These are phyloP conservation scores for Lasioglossum leucozonium DNA, from an alignment of 2,888 invertebrate species.

Conservation along the genomic window DNA sequence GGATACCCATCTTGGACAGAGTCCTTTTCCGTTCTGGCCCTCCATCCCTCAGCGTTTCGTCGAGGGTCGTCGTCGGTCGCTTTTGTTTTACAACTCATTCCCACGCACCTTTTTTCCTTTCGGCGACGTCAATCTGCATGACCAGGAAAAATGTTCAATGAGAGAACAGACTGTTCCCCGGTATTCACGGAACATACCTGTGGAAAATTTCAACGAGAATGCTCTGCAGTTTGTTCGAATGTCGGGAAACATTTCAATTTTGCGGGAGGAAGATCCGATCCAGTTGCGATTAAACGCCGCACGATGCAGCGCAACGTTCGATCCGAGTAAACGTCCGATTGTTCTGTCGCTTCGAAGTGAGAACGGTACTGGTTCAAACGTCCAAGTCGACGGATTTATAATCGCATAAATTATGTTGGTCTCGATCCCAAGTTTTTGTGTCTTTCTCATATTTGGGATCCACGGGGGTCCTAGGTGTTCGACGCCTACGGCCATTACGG, in stretches of 20 bases:
- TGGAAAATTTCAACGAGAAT: no score
- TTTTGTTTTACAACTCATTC: neutral
- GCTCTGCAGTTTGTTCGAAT: no score
- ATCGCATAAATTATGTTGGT: slow-evolving; percentile 3
- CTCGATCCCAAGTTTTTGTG: slow-evolving; percentile 1
- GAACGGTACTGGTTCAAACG: neutral
- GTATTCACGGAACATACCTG: neutral
- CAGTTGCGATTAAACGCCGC: neutral
- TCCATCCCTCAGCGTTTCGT: neutral
- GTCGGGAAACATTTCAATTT: neutral
- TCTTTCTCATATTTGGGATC: neutral
- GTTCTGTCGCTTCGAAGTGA: neutral
- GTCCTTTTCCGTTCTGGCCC: neutral
- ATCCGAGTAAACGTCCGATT: neutral
- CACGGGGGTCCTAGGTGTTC: neutral
- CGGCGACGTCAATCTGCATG: neutral
- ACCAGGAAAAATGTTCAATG: neutral
- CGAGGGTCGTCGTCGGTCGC: neutral
- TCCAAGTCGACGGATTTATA: neutral
- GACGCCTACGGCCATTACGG: neutral
- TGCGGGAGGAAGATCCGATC: no score
- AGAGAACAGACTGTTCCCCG: neutral
- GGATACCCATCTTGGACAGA: neutral
- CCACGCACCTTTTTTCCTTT: neutral
- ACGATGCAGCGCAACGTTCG: neutral